Evolutionary conservation across 1,140 invertebrate genomes (phyloP).

Genomic region (Rhagoletis zephyria): DNA sequence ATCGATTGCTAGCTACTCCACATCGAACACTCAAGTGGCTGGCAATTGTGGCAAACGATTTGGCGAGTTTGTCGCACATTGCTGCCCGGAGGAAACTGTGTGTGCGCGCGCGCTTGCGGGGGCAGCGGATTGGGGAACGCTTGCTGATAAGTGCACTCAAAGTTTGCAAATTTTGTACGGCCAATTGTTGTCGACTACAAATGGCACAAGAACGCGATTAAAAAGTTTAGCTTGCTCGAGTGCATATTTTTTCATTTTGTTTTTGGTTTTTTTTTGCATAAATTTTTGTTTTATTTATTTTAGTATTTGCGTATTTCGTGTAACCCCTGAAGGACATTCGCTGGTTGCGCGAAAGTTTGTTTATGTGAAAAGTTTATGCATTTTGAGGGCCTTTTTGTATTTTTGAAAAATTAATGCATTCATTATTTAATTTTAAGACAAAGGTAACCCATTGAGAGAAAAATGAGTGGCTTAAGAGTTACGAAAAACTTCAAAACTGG

Average conservation of each 20-base stretch:
- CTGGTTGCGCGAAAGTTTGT: background rate
- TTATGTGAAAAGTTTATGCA: background rate
- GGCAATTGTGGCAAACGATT: constrained; percentile 15
- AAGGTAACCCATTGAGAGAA: background rate
- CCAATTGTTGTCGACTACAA: constrained; percentile 14
- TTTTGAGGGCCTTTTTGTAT: background rate
- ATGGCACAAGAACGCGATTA: constrained; percentile 5
- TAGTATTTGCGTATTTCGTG: background rate
- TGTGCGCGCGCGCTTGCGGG: background rate
- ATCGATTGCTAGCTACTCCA: constrained; percentile 11
- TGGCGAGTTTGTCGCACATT: constrained; percentile 2
- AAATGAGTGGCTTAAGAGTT: background rate
- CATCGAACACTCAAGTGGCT: constrained; percentile 1
- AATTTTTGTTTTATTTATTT: background rate
- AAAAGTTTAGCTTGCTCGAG: background rate
- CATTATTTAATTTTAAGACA: background rate
- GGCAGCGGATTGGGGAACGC: background rate
- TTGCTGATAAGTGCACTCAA: constrained; percentile 25
- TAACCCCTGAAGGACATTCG: background rate
- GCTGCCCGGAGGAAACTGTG: background rate
- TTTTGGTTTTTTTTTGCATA: background rate
- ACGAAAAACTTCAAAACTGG: too few species aligned
- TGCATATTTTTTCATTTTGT: background rate
- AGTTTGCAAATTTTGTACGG: constrained; percentile 34
- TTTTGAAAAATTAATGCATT: background rate